Base-by-base conservation (phyloP, 2,888 invertebrate genomes). In the Herminia tarsipennalis region DNA sequence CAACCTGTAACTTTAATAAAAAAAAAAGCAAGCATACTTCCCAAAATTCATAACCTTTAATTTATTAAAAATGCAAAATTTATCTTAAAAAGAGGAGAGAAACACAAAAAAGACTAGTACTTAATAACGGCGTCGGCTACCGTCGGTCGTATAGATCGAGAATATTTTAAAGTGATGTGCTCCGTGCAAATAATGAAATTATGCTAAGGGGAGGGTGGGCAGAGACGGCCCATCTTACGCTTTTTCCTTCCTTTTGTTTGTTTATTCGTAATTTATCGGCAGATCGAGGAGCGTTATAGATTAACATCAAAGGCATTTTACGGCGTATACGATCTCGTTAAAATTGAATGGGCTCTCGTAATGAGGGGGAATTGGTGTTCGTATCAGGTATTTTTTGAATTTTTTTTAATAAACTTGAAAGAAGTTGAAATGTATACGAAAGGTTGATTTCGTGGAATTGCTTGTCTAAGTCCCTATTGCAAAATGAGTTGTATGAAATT, bases 251-350 rank as follows among this genome's bases (percentile, higher is more conserved):
- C 72, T 76, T 80, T 83, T 82, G 83, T 86, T 83, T 85, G 83
- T 81, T 76, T 78, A 82, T 82, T 79, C 82, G 77, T 80, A 82
- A 83, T 84, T 83, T 86, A 84, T 83, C 83, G 83, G 82, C 71
- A 82, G 83, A 85, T 86, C 81, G 78, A 71, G 74, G 73, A 71
- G 67, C 73, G 76, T 73, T 78, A 78, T 78, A 83, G 83, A 86
- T 86, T 83, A 84, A 83, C 81, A 84, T 86, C 86, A 85, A 86
- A 86, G 80, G 76, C 66, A 60, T 63, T 67, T 73, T 66, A 71
- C 58, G 57, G 72, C 63, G 73, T 71, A 67, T 70, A 73, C 70
- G 76, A 71, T 66, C 72, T 77, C 78, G 80, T 82, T 80, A 82
- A 83, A 79, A 81, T 81, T 82, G 79, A 81, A 82, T 77, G 73